Conservation (phyloP, 2,113 vertebrate species). For the Apodemus speciosus region DNA sequence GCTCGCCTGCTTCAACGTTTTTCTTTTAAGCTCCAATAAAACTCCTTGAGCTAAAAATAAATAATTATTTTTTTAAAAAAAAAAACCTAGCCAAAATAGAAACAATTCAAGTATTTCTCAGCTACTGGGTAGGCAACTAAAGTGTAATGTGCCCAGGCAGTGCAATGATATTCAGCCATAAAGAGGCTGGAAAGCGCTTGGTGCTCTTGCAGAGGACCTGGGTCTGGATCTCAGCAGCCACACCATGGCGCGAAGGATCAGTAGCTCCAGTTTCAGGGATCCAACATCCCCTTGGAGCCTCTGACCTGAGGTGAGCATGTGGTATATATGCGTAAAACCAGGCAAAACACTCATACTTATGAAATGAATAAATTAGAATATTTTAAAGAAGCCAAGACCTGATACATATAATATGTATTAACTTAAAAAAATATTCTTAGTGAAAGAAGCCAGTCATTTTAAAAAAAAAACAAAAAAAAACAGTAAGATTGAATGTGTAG, state of each 20-base stretch:
- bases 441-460: not conserved
- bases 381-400: not conserved
- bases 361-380: not conserved
- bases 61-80: not conserved
- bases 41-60: not conserved
- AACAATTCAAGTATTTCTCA: not conserved
- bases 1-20: not conserved
- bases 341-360: not conserved
- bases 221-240: not conserved
- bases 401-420: not conserved
- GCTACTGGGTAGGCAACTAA: not conserved
- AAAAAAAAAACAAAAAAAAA: not conserved
- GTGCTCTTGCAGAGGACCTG: not conserved
- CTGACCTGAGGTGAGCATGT: not conserved
- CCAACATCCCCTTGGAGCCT: not conserved
- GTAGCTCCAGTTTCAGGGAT: not conserved
- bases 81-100: not conserved
- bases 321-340: not conserved
- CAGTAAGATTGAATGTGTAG: not conserved
- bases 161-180: slow-evolving; percentile 6
- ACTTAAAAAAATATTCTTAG: slow-evolving; percentile 8
- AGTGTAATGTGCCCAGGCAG: not conserved
- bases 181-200: not conserved
- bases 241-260: not conserved
- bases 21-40: not conserved